These are phyloP conservation scores for Patella ulyssiponensis DNA, from an alignment of 2,888 invertebrate genomes.

Conservation along the genomic window DNA sequence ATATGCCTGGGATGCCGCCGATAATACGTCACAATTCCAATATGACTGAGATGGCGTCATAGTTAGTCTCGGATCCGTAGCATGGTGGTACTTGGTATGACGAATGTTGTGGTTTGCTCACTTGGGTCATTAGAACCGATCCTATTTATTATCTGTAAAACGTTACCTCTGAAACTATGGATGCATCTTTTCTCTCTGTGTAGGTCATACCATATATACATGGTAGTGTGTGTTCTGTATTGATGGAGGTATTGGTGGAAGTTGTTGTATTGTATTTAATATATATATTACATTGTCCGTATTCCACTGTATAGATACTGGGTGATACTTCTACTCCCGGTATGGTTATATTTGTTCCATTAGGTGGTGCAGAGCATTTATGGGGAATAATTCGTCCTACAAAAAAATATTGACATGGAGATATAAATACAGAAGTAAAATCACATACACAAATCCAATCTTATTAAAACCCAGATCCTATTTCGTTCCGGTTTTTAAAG, in stretches of 20 bases:
- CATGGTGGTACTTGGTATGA: no score
- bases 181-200: slow-evolving; percentile 15
- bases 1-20: no score
- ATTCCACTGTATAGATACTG: background rate
- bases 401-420: background rate
- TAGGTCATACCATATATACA: slow-evolving; percentile 17
- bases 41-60: no score
- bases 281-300: slow-evolving; percentile 4
- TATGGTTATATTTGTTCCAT: background rate
- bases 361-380: background rate
- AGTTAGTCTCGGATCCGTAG: no score
- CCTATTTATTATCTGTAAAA: no score
- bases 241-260: background rate
- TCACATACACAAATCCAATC: no score
- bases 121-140: no score
- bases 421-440: no score
- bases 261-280: background rate
- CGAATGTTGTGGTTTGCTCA: no score
- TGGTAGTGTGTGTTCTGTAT: slow-evolving; percentile 8
- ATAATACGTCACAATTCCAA: no score
- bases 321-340: background rate
- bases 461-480: no score
- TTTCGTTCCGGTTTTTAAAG: no score
- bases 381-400: background rate
- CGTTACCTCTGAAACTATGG: slow-evolving; percentile 20